Evolutionary conservation across 1,140 invertebrate species (phyloP), one percentile per base, ranked within the genome.

Genomic region (Hormaphis cornu): DNA sequence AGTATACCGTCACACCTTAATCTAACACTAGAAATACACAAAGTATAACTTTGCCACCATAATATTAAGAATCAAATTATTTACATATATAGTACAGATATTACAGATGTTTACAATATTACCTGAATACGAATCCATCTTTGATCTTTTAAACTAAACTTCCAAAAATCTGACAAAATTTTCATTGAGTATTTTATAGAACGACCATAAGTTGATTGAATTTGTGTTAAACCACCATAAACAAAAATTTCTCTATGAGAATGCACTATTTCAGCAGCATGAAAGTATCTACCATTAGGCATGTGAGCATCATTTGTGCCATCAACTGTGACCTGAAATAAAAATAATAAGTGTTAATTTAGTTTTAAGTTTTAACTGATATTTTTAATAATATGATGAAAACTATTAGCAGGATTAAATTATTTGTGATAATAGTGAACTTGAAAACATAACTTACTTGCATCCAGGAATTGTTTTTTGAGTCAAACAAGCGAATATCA

Each of bases 401-500:
- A n/a, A n/a, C n/a, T n/a, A n/a, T n/a, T n/a, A n/a, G n/a, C n/a
- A n/a, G n/a, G n/a, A n/a, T 18, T 53, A 18, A 6, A 53, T 8
- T 10, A 9, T 28, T 53, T 30, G 26, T n/a, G n/a, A n/a, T n/a
- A n/a, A n/a, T n/a, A n/a, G n/a, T n/a, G n/a, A n/a, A 22, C 2
- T 53, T 28, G 20, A 40, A 26, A 14, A 40, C 9, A n/a, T 37
- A 16, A 28, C 37, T 48, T 58, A 70, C 69, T 42, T 70, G 69
- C 69, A 70, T 87, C 93, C 93, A 97, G 0, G 86, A 89, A 56
- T 86, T 88, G 69, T 89, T 91, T 75, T 86, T 87, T 0, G 89
- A 91, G 73, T 95, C 89, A 75, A 93, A 96, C 71, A 89, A 82
- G 75, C 91, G 82, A 20, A 96, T 90, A 77, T 96, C 94, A 77